Evolutionary conservation across 2,113 vertebrate species (phyloP), one percentile per base, ranked within the genome.

Genomic region (Cinclus cinclus): DNA sequence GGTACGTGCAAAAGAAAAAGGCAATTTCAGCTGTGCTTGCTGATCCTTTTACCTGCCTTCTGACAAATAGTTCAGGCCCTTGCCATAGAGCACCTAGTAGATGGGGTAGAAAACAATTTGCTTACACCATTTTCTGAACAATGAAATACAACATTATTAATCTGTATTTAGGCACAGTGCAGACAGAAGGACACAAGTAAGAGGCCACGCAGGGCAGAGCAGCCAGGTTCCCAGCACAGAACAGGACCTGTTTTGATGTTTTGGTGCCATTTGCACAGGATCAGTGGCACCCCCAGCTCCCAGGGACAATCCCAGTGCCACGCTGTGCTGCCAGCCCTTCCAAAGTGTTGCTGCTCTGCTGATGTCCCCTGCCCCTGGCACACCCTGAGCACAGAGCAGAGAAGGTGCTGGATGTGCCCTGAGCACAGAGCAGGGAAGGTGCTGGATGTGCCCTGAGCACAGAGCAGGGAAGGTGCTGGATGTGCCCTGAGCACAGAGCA

Each of bases 191-290:
- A 24, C 13, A 30, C 2, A 14, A 0, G 18, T 1, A 1, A 14
- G 56, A 41, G 25, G 44, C 30, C 16, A 1, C 0, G 30, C 11
- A 64, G 71, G 18, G 15, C 60, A 50, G 35, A n/a, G 70, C 31
- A 24, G 2, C 11, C 42, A 21, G 24, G 58, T 16, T 62, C 7
- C n/a, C 12, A 69, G 33, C 5, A 15, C 8, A 44, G 33, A 8
- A 2, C 0, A 0, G 3, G 15, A 24, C 24, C 59, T 24, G 18
- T 11, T 53, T 19, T 1, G 2, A 13, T 20, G 33, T 13, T 53
- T 24, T 1, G 2, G 11, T 20, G 33, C 30, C 47, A 6, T 17
- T 53, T 49, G 37, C 14, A 55, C 0, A 6, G 60, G 10, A 10
- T 17, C 42, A 63, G 12, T 1, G 8, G 42, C 58, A 52, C 16